Percentiles rank a stretch among this genome's conserved stretches.
Conservation (phyloP, 2,113 vertebrate species). For the Uropsilus gracilis region DNA sequence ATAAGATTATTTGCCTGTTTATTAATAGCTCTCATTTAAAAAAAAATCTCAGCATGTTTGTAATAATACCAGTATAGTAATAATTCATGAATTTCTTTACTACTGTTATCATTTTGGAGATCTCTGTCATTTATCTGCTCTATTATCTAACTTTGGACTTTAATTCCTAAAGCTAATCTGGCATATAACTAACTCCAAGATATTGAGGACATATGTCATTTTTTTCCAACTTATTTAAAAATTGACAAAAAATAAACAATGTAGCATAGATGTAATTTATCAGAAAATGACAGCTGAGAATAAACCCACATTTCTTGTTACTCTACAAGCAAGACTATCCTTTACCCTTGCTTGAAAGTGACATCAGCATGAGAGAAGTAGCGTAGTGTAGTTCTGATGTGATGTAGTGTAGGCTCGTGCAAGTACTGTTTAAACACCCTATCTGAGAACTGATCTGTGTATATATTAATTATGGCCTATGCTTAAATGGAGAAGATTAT, state of each 20-base stretch:
- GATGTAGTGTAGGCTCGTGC: neutral
- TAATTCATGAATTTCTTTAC: neutral
- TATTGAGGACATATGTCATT: neutral
- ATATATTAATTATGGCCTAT: neutral
- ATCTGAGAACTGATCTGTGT: neutral
- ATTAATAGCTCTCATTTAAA: neutral
- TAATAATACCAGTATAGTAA: neutral
- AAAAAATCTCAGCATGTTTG: neutral
- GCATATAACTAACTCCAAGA: neutral
- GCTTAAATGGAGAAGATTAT: neutral
- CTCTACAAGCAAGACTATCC: neutral
- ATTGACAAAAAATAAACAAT: neutral
- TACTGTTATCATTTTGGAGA: neutral
- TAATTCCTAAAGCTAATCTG: constrained; percentile 15
- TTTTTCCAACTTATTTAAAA: constrained; percentile 43
- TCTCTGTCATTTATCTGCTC: neutral
- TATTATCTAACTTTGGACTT: neutral
- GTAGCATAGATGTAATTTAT: neutral
- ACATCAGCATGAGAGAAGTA: neutral
- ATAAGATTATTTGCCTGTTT: neutral
- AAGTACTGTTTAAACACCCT: neutral
- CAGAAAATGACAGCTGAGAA: neutral
- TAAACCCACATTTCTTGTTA: neutral
- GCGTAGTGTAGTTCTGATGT: neutral
- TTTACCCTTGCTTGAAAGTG: neutral